phyloP scores from a whole-genome alignment of 2,888 invertebrate species.

The Glyphotaelius pellucidus region DNA sequence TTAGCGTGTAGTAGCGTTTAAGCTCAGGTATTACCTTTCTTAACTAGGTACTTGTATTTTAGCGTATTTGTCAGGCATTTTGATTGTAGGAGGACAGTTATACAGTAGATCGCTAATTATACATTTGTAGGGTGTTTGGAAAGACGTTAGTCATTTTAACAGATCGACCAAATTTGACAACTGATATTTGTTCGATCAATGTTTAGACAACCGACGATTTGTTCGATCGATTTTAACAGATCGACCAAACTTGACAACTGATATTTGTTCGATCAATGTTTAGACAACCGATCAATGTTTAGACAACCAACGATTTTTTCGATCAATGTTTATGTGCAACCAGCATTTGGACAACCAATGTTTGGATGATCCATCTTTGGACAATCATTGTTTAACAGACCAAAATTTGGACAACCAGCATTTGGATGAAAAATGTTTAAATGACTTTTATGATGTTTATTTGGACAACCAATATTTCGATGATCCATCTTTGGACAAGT shows the following conservation, averaged over 20 bases:
- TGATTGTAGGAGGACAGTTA: slow-evolving; percentile 10
- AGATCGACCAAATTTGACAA: background rate
- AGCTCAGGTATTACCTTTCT: slow-evolving; percentile 24
- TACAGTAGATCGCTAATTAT: background rate
- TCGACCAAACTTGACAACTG: too few species aligned
- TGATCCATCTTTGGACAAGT: too few species aligned
- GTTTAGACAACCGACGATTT: too few species aligned
- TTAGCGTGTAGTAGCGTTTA: slow-evolving; percentile 22
- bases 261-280: too few species aligned
- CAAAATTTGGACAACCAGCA: background rate
- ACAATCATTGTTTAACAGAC: background rate
- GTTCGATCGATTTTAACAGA: too few species aligned
- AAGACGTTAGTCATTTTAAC: background rate
- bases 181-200: background rate
- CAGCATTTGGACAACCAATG: background rate
- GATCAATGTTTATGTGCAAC: background rate
- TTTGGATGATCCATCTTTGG: too few species aligned
- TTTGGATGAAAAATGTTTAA: too few species aligned
- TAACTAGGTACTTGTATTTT: slow-evolving; percentile 2
- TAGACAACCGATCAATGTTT: too few species aligned
- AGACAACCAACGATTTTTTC: too few species aligned
- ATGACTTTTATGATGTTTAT: too few species aligned
- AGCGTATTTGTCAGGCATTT: slow-evolving; percentile 2
- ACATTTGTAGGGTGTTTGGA: background rate
- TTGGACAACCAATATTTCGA: too few species aligned